Base-by-base conservation (phyloP, 37 sponge, comb jelly and placozoan genomes). In the Axinella damicornis region DNA sequence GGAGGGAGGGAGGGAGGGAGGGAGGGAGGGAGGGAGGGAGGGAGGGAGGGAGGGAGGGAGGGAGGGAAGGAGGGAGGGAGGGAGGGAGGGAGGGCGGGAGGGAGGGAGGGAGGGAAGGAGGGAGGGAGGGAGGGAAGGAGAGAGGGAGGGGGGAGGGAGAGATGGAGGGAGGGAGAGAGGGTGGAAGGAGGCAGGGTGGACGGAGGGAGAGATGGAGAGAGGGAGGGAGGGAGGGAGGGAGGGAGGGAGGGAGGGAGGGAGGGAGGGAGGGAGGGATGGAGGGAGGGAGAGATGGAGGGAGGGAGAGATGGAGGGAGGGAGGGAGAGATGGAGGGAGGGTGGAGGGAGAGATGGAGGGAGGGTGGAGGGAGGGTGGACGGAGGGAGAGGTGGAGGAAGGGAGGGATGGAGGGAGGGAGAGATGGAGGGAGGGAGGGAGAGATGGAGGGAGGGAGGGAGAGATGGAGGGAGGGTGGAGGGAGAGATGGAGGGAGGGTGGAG, bases 1-100 rank as follows among this genome's bases (percentile, higher is more conserved):
- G 62, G 70, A 69, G 70, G 37, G 70, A 69, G 70, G 39, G 57
- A 11, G 27, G 28, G 58, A 77, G 37, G 39, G 63, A 54, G 63
- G 25, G 60, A 9, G 27, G 33, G 53, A 60, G 37, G 35, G 60
- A 34, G 57, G 39, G 63, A 37, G 12, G 35, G 78, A 59, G 75
- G 34, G 57, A 74, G 54, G 75, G 78, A 34, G 27, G 40, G 78
- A 77, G 61, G 40, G 58, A 56, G 34, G 27, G 21, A 36, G 27
- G 31, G 75, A 55, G 57, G 30, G 75, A 55, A 20, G 17, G 27
- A 14, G 14, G 36, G 71, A 69, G 71, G 71, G 40, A 37, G 40
- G 71, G 39, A 31, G 11, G 71, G 36, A 33, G 14, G 36, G 36
- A 11, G 33, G 22, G 36, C 36, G 14, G 12, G 40, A 11, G 14